Evolutionary conservation across 1,140 invertebrate species (phyloP).

Genomic region (Cryptotermes secundus): DNA sequence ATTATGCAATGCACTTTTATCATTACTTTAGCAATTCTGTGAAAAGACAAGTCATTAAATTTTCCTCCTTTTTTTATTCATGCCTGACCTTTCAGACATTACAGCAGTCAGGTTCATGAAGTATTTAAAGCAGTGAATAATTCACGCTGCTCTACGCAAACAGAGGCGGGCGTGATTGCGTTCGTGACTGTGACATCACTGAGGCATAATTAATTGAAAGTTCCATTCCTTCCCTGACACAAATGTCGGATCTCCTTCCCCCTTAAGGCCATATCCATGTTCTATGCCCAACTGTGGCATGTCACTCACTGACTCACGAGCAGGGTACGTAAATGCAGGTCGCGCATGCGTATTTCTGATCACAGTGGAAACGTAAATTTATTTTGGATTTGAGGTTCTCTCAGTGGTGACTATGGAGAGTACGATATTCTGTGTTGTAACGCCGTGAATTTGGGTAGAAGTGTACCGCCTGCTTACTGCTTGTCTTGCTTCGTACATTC

Average conservation of each 20-base stretch:
- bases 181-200: slow-evolving; percentile 11
- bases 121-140: background rate
- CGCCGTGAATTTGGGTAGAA: too few species aligned
- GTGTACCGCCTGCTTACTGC: too few species aligned
- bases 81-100: background rate
- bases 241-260: background rate
- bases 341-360: too few species aligned
- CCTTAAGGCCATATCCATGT: background rate
- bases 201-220: background rate
- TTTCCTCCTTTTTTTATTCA: background rate
- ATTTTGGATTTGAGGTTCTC: too few species aligned
- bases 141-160: background rate
- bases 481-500: too few species aligned
- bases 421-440: too few species aligned
- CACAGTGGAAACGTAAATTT: too few species aligned
- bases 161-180: background rate
- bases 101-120: background rate
- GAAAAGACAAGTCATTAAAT: background rate
- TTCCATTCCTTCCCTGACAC: background rate
- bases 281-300: background rate
- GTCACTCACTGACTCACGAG: background rate
- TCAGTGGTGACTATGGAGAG: too few species aligned
- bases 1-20: background rate
- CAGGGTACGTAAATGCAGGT: too few species aligned
- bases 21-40: background rate